These are phyloP conservation scores for Drosophila aldrichi DNA, from an alignment of 2,888 invertebrate species.

Conservation along the genomic window DNA sequence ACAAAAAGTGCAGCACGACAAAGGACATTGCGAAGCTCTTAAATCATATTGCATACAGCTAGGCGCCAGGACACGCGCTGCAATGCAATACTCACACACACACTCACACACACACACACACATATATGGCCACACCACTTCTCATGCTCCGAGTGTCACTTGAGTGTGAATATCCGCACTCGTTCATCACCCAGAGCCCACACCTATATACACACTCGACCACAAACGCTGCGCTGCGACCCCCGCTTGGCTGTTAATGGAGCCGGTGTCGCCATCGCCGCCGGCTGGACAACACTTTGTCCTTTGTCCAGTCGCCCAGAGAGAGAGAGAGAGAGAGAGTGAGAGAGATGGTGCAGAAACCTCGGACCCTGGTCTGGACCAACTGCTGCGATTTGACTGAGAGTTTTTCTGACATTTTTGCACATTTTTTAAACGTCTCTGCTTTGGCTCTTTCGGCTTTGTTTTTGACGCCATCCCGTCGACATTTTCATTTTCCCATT, in stretches of 20 bases:
- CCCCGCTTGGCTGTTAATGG: slow-evolving; percentile 62
- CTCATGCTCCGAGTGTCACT: slow-evolving; percentile 57
- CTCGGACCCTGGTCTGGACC: slow-evolving; percentile 57
- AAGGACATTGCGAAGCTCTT: slow-evolving; percentile 57
- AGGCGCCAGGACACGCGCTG: slow-evolving; percentile 60
- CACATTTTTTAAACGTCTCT: slow-evolving; percentile 60
- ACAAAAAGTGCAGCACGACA: slow-evolving; percentile 71
- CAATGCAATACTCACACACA: slow-evolving; percentile 56
- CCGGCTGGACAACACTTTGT: slow-evolving; percentile 74
- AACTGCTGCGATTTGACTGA: slow-evolving; percentile 79
- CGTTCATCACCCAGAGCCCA: slow-evolving; percentile 57
- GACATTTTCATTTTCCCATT: slow-evolving; percentile 66
- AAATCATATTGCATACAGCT: slow-evolving; percentile 79
- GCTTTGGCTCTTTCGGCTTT: slow-evolving; percentile 39
- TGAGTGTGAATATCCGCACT: slow-evolving; percentile 78
- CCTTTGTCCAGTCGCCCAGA: slow-evolving; percentile 42
- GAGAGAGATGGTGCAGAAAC: not conserved
- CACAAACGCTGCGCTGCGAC: slow-evolving; percentile 28
- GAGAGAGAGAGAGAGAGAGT: too few relatives aligned
- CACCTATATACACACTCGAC: slow-evolving; percentile 24
- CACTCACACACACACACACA: slow-evolving; percentile 7
- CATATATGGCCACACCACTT: slow-evolving; percentile 1
- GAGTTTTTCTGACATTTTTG: slow-evolving; percentile 83
- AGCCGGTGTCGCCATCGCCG: slow-evolving; percentile 73
- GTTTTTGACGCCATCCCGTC: slow-evolving; percentile 53